Base-by-base conservation (phyloP, 2,888 invertebrate species). In the Hirtodrosophila confusa region DNA sequence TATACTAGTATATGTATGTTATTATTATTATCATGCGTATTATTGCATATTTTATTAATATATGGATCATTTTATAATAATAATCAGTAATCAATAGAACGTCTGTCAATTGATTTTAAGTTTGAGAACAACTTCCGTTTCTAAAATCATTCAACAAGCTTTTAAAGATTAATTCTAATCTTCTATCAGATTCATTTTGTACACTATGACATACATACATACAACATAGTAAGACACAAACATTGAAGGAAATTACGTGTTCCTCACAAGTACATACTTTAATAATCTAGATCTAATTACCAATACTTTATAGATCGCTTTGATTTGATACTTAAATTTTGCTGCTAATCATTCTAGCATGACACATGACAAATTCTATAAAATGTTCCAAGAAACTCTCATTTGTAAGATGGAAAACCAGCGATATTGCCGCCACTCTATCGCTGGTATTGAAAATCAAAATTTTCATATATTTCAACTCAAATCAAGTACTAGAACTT, bases 221-320 rank as follows among this genome's bases (percentile, higher is more conserved):
- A 5, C 11, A 10, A 9, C 36, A 11, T 3, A 12, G 5, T 35
- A 17, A 3, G 11, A 9, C 9, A 10, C 24, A 27, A 29, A 27
- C 33, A 10, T 29, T 44, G 7, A 0, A 39, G 57, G 37, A 49
- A 71, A 57, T 66, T 47, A 53, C 66, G 49, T 71, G 55, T 67
- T 61, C 24, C 39, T 36, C 39, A 37, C 7, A 61, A 70, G 71
- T 70, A 53, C 66, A 66, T 0, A 67, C 68, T 68, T 29, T 40
- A 40, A 31, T 57, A 48, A 72, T 72, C 73, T 57, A 51, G 62
- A 57, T 72, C 68, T 62, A 68, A 72, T 72, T 72, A 68, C n/a
- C 36, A 36, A 50, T 55, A 54, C 54, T 41, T 63, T 44, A 27
- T 37, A 40, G 53, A 8, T 8, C 39, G 12, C 10, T 29, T 66